phyloP scores from a whole-genome alignment of 37 sponge, comb jelly and placozoan species.

The Petrosia ficiformis region DNA sequence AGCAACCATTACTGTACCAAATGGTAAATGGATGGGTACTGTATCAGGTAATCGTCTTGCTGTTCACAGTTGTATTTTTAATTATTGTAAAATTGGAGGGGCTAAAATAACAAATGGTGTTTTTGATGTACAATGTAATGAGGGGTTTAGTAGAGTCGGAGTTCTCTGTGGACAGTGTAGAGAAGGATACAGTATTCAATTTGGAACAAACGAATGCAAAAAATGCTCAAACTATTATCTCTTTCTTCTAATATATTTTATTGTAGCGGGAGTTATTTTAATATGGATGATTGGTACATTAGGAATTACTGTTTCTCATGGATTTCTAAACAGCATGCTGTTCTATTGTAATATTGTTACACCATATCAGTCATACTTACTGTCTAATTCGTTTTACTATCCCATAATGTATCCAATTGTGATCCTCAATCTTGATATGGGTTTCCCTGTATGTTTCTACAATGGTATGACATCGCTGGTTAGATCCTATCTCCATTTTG shows the following conservation, averaged over 20 bases:
- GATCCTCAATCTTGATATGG: conserved; percentile 22
- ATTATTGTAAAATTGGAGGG: not conserved
- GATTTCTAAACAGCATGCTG: conserved; percentile 39
- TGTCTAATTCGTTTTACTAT: not conserved
- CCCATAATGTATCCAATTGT: conserved; percentile 1
- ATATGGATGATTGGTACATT: conserved; percentile 10
- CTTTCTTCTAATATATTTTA: conserved; percentile 7
- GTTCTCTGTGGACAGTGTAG: conserved; percentile 41
- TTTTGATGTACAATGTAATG: conserved; percentile 26
- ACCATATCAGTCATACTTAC: conserved; percentile 7
- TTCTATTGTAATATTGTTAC: conserved; percentile 38
- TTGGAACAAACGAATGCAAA: conserved; percentile 43
- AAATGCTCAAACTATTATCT: conserved; percentile 23
- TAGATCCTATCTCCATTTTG: conserved; percentile 8
- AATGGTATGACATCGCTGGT: conserved; percentile 41
- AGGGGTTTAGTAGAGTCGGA: conserved; percentile 28
- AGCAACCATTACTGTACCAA: not conserved
- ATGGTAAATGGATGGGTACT: conserved; percentile 28
- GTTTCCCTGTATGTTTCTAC: conserved; percentile 52
- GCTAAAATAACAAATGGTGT: not conserved
- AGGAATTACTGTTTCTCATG: conserved; percentile 33
- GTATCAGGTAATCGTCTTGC: not conserved
- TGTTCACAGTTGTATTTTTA: not conserved
- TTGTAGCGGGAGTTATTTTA: conserved; percentile 18
- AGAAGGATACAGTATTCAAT: conserved; percentile 20